These are phyloP conservation scores for Lepidochitona cinerea DNA, from an alignment of 2,888 invertebrate genomes.

Conservation along the genomic window DNA sequence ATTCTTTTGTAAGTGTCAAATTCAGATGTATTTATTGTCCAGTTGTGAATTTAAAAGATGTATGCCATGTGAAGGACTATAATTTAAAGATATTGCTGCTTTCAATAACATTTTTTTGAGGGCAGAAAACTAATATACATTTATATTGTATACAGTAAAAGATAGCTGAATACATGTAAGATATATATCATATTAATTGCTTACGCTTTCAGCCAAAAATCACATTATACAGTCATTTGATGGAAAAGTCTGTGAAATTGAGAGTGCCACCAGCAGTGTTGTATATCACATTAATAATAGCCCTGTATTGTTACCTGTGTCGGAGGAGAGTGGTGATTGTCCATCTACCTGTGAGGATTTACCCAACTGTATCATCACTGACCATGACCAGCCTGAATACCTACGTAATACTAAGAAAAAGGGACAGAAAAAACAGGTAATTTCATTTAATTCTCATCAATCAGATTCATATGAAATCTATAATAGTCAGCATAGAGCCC, in stretches of 20 bases:
- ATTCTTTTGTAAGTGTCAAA: no score
- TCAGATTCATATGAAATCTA: no score
- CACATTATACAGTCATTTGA: neutral
- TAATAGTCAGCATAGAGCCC: no score
- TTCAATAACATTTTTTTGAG: no score
- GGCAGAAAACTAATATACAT: neutral
- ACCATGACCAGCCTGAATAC: constrained; percentile 21
- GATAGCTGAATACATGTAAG: neutral
- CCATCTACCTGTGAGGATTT: constrained; percentile 32
- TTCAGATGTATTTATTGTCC: no score
- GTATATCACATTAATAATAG: neutral
- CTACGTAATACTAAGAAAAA: constrained; percentile 19
- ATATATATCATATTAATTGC: neutral
- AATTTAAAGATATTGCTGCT: no score
- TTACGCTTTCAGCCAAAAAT: neutral
- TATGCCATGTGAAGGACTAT: no score
- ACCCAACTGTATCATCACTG: constrained; percentile 24
- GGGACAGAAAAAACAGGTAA: neutral
- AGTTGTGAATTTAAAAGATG: no score
- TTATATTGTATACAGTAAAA: neutral
- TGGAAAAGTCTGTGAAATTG: neutral
- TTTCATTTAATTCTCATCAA: no score
- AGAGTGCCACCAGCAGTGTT: neutral
- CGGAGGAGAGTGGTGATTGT: neutral
- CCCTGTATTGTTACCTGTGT: neutral